Base-by-base conservation (phyloP, 2,113 vertebrate species). In the Dipodomys merriami region DNA sequence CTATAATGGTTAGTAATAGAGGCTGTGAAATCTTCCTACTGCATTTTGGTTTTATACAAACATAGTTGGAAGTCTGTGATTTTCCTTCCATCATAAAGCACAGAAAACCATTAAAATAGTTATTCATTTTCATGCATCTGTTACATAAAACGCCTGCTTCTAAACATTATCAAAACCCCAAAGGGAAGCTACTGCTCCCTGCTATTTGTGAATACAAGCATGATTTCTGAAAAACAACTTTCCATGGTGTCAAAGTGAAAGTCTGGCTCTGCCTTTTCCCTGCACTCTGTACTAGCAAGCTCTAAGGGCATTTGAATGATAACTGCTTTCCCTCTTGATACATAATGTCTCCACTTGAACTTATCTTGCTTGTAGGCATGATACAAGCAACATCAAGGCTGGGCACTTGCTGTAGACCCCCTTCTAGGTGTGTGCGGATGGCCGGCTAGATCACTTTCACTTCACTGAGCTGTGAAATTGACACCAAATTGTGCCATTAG, bases 391-490 rank as follows among this genome's bases (percentile, higher is more conserved):
- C 95, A 92, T 91, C 68, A 74, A 92, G 94, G 73, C 94, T 57
- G 84, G 89, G 83, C 23, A 1, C 74, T 93, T 60, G 46, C 74
- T 13, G 91, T 44, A 91, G 95, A n/a, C 85, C 90, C 90, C 94
- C 94, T 96, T 22, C 95, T 92, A 96, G 96, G 95, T 94, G 49
- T 85, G 12, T 46, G 83, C 35, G 93, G 91, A 82, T 1, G 49
- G 94, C 93, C 77, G 71, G 78, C 89, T 33, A 91, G 95, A 95
- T 96, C 91, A 78, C 97, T 96, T 72, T 95, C 95, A 96, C 96
- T 97, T 94, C 97, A 97, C 89, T 96, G 96, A 97, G 94, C 97
- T 96, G 97, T 97, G 97, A 97, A 97, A 97, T 97, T 96, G 97
- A 96, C 96, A 95, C 95, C 93, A 95, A 96, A 94, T 83, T 92